phyloP scores from a whole-genome alignment of 2,888 invertebrate species.

The Stomorhina lunata region DNA sequence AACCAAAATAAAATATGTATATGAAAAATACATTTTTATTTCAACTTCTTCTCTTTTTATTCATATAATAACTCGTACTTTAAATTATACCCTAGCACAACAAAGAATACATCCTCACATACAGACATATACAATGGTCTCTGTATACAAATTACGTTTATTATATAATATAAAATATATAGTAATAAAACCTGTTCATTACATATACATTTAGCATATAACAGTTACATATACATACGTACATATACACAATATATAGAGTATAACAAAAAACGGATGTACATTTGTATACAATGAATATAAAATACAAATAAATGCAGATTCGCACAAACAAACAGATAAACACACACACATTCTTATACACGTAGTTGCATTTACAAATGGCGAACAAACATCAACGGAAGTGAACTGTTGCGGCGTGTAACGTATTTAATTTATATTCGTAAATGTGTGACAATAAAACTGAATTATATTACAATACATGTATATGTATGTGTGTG shows the following conservation, averaged over 20 bases:
- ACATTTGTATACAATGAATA: constrained; percentile 37
- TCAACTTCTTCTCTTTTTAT: background rate
- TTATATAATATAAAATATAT: background rate
- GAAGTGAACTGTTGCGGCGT: constrained; percentile 70
- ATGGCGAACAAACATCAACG: constrained; percentile 68
- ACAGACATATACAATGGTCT: background rate
- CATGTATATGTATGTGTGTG: constrained; percentile 20
- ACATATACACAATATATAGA: background rate
- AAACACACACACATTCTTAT: background rate
- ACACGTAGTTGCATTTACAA: background rate
- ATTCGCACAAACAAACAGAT: constrained; percentile 65
- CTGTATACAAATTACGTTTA: background rate
- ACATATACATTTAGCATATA: constrained; percentile 18
- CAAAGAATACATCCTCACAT: background rate
- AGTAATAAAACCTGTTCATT: constrained; percentile 51
- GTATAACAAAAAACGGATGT: constrained; percentile 41
- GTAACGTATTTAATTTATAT: constrained; percentile 68
- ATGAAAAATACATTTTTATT: background rate
- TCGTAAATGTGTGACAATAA: constrained; percentile 59
- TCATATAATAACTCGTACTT: constrained; percentile 1
- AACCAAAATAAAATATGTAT: background rate
- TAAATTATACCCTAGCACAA: background rate
- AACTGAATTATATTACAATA: constrained; percentile 24
- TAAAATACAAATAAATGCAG: constrained; percentile 46
- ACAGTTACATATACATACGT: background rate